Base-by-base conservation (phyloP, 2,888 invertebrate species). In the Phaonia tiefii region DNA sequence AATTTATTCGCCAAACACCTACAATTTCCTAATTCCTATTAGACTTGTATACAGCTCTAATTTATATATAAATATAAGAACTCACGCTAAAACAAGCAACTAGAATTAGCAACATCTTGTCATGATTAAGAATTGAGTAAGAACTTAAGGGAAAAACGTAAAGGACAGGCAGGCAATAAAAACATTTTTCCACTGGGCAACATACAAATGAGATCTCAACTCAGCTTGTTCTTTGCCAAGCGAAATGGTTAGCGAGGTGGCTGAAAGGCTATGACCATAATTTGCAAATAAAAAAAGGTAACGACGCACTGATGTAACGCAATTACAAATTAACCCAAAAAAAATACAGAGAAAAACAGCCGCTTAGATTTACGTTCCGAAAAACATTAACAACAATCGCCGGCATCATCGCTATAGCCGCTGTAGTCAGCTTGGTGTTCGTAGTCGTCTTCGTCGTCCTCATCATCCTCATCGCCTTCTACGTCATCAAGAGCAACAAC, bases 341-440 rank as follows among this genome's bases (percentile, higher is more conserved):
- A 85, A 46, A 86, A 86, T 85, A 84, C 83, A 82, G 73, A 75
- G 73, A 44, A 46, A n/a, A 39, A 26, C 49, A 42, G 65, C 39
- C 26, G 15, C n/a, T 15, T 25, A 51, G 13, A 39, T 22, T 69
- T 71, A 31, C 31, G 4, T 31, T 8, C 31, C 31, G 31, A 5
- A 31, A 31, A 31, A 73, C 70, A 70, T 60, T 72, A 60, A 74
- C 67, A 65, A 70, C 74, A 79, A 75, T 74, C 74, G 54, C 54
- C 31, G 8, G 31, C 31, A 31, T 31, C 31, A 8, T 31, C 31
- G 31, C 8, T 8, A 31, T 31, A 31, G 8, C 31, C 31, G 31
- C 31, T 31, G 31, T n/a, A n/a, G n/a, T n/a, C n/a, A n/a, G n/a
- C n/a, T n/a, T n/a, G n/a, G n/a, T n/a, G n/a, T n/a, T n/a, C n/a